Evolutionary conservation across 2,888 invertebrate genomes (phyloP).

Genomic region (Chymomyza caudatula): DNA sequence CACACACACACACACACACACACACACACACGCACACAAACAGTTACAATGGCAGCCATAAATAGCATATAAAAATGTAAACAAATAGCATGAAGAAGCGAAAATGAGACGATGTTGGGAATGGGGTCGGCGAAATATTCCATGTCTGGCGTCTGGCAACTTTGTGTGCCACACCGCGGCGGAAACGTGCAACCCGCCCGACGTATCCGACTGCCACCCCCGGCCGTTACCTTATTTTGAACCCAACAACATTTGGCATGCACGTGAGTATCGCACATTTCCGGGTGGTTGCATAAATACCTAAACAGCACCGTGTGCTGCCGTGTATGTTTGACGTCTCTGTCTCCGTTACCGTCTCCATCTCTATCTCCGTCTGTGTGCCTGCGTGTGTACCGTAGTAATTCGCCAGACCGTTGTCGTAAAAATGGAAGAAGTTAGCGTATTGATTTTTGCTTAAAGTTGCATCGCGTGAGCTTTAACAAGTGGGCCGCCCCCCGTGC

Average conservation of each 20-base stretch:
- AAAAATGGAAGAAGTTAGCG: conserved; percentile 15
- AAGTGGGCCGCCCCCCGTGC: not conserved
- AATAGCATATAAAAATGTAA: conserved; percentile 26
- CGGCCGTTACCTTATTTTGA: not conserved
- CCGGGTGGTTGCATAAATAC: conserved; percentile 33
- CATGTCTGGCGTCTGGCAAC: conserved; percentile 17
- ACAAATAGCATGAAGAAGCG: conserved; percentile 11
- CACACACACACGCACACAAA: conserved; percentile 10
- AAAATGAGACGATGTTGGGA: conserved; percentile 2
- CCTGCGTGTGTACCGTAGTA: conserved; percentile 32
- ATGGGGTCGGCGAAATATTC: not conserved
- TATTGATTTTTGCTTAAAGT: conserved; percentile 58
- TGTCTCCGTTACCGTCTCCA: not conserved
- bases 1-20: not conserved
- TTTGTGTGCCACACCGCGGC: conserved; percentile 10
- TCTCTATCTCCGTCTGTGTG: conserved; percentile 8
- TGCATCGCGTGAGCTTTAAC: conserved; percentile 37
- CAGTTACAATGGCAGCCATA: conserved; percentile 18
- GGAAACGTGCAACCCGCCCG: not conserved
- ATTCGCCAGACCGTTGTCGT: conserved; percentile 18
- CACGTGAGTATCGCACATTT: conserved; percentile 7
- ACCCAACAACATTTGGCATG: not conserved
- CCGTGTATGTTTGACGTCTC: not conserved
- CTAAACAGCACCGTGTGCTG: conserved; percentile 33
- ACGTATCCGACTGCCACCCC: not conserved